Percentiles rank a stretch among this genome's conserved stretches.
Conservation (phyloP, 2,888 invertebrate genomes). For the Anaspis maculata region DNA sequence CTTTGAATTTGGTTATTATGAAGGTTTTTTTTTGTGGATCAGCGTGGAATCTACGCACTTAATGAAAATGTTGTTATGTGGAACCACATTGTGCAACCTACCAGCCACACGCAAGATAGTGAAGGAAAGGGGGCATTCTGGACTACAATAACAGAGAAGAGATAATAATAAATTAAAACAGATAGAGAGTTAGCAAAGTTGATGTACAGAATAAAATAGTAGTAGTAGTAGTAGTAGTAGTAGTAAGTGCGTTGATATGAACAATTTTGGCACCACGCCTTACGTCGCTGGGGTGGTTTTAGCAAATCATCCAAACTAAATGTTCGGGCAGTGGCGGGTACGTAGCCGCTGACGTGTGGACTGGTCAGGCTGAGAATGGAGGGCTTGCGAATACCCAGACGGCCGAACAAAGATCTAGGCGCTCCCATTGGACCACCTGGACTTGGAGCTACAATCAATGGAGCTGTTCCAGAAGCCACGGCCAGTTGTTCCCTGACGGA, state of each 20-base stretch:
- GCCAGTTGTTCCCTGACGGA: slow-evolving; percentile 54
- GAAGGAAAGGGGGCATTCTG: slow-evolving; percentile 28
- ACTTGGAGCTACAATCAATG: slow-evolving; percentile 38
- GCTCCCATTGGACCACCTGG: slow-evolving; percentile 46
- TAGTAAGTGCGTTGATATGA: slow-evolving; percentile 14
- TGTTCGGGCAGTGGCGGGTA: slow-evolving; percentile 64
- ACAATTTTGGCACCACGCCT: slow-evolving; percentile 45
- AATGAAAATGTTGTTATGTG: slow-evolving; percentile 7
- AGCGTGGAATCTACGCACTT: no score
- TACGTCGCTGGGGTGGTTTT: slow-evolving; percentile 75
- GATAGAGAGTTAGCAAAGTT: slow-evolving; percentile 10
- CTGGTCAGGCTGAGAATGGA: slow-evolving; percentile 75
- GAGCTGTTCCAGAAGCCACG: slow-evolving; percentile 40
- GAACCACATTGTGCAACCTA: slow-evolving; percentile 40
- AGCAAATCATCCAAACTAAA: slow-evolving; percentile 85
- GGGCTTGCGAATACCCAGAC: slow-evolving; percentile 82
- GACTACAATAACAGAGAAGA: slow-evolving; percentile 24
- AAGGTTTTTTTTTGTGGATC: no score
- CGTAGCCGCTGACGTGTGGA: slow-evolving; percentile 46
- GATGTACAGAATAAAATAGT: background rate
- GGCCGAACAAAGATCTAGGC: slow-evolving; percentile 66
- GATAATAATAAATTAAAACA: slow-evolving; percentile 18
- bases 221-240: slow-evolving; percentile 2
- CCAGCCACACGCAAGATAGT: slow-evolving; percentile 45
- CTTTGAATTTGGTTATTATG: no score